phyloP scores from a whole-genome alignment of 2,888 invertebrate genomes.

The Acanthosepion pharaonis region DNA sequence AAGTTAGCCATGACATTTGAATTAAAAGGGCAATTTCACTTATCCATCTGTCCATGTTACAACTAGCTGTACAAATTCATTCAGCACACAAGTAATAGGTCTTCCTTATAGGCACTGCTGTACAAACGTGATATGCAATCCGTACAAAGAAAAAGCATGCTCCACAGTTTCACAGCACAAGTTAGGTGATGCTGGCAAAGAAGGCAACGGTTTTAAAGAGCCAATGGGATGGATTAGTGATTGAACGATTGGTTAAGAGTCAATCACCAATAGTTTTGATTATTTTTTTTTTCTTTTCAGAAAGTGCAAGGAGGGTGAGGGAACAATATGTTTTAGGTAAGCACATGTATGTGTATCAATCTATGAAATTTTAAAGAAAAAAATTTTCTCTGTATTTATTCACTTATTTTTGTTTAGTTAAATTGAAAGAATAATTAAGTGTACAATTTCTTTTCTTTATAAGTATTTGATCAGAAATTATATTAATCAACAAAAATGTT shows the following conservation, averaged over 20 bases:
- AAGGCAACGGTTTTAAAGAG: background rate
- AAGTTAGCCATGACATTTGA: background rate
- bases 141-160: constrained; percentile 33
- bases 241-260: background rate
- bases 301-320: no score
- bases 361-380: no score
- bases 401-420: no score
- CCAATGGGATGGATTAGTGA: background rate
- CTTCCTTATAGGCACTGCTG: constrained; percentile 33
- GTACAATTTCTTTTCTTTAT: no score
- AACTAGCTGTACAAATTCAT: constrained; percentile 23
- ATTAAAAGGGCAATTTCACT: background rate
- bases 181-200: constrained; percentile 17
- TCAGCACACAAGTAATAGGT: constrained; percentile 14
- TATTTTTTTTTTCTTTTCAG: no score
- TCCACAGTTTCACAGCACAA: constrained; percentile 33
- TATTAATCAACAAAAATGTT: no score
- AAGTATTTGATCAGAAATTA: no score
- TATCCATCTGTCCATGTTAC: background rate
- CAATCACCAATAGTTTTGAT: background rate
- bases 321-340: no score
- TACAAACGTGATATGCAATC: constrained; percentile 33
- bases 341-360: no score
- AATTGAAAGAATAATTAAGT: no score
- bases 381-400: no score